A percentile compares a stretch with the other conserved stretches of the same genome.
phyloP scores from a whole-genome alignment of 2,113 vertebrate species.

The Suricata suricatta region DNA sequence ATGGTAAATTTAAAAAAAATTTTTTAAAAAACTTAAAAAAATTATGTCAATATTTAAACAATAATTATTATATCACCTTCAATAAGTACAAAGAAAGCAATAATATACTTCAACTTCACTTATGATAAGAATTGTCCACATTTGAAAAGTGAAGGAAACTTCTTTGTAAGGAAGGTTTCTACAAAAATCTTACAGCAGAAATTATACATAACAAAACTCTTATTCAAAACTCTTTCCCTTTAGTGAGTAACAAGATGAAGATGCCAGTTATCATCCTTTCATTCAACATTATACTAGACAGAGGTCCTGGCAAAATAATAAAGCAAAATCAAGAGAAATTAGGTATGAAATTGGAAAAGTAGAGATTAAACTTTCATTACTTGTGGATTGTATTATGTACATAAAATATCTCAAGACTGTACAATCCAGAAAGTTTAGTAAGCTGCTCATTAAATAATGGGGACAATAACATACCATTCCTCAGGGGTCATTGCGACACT shows the following conservation, averaged over 20 bases:
- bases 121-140: neutral
- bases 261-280: neutral
- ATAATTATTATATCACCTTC: neutral
- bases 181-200: neutral
- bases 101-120: neutral
- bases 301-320: neutral
- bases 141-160: neutral
- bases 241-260: neutral
- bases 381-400: neutral
- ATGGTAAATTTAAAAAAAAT: no score
- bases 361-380: neutral
- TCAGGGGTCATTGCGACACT: neutral
- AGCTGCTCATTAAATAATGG: neutral
- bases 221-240: neutral
- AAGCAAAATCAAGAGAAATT: neutral
- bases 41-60: neutral
- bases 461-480: neutral
- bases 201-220: neutral
- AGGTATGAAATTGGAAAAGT: neutral
- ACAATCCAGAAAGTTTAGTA: neutral
- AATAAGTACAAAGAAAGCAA: neutral
- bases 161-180: neutral
- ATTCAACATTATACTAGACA: neutral
- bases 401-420: neutral
- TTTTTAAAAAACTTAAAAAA: no score